phyloP scores from a whole-genome alignment of 2,888 invertebrate genomes.

The Halictus ligatus region DNA sequence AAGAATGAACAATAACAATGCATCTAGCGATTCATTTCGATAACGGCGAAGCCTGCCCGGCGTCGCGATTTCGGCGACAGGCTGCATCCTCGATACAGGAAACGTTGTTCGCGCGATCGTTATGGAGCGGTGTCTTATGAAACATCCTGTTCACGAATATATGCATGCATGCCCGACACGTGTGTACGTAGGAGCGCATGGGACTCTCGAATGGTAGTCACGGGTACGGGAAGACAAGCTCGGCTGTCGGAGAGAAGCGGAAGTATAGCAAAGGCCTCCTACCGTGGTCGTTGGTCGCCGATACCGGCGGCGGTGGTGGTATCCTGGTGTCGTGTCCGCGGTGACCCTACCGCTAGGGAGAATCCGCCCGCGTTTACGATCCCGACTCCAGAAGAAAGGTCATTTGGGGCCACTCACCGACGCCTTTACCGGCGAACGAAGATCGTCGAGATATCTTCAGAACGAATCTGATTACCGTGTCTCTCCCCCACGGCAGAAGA shows the following conservation, averaged over 20 bases:
- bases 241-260: slow-evolving; percentile 39
- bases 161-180: slow-evolving; percentile 28
- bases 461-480: slow-evolving; percentile 55
- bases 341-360: slow-evolving; percentile 41
- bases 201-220: slow-evolving; percentile 39
- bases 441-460: slow-evolving; percentile 52
- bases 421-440: slow-evolving; percentile 48
- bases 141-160: slow-evolving; percentile 56
- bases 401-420: slow-evolving; percentile 60
- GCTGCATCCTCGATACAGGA: slow-evolving; percentile 42
- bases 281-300: slow-evolving; percentile 14
- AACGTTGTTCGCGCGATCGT: slow-evolving; percentile 47
- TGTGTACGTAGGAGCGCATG: slow-evolving; percentile 20
- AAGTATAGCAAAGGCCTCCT: slow-evolving; percentile 25
- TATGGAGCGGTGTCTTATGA: slow-evolving; percentile 54
- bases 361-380: slow-evolving; percentile 50
- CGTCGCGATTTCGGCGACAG: background rate
- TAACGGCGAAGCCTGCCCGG: too few species aligned
- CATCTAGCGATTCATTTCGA: too few species aligned
- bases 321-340: slow-evolving; percentile 34
- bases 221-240: slow-evolving; percentile 48
- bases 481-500: slow-evolving; percentile 38
- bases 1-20: too few species aligned
- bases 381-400: slow-evolving; percentile 49
- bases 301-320: background rate